phyloP scores from a whole-genome alignment of 2,888 invertebrate genomes.

The Drosophila testacea region DNA sequence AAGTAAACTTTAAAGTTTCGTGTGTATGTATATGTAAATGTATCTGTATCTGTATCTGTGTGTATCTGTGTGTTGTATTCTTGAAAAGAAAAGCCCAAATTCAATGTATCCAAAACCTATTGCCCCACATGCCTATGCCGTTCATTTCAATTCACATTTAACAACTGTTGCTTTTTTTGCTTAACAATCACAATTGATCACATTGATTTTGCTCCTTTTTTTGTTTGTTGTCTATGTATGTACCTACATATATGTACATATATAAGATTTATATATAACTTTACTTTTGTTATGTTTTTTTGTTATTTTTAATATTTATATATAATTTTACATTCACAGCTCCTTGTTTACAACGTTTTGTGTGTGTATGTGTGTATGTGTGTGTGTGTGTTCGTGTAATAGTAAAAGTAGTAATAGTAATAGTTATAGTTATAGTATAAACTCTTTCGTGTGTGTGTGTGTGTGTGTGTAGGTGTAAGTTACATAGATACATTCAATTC shows the following conservation, averaged over 20 bases:
- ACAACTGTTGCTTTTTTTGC: conserved; percentile 43
- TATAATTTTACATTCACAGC: conserved; percentile 85
- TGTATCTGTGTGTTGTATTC: conserved; percentile 36
- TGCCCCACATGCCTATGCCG: conserved; percentile 62
- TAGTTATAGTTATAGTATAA: conserved; percentile 33
- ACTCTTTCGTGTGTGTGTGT: conserved; percentile 40
- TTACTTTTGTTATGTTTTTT: conserved; percentile 35
- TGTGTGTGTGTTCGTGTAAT: conserved; percentile 30
- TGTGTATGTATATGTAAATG: conserved; percentile 38
- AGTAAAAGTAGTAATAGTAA: conserved; percentile 27
- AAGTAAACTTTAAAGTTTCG: conserved; percentile 44
- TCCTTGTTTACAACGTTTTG: conserved; percentile 84
- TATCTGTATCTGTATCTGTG: conserved; percentile 29
- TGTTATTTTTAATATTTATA: conserved; percentile 54
- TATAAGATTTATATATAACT: conserved; percentile 52
- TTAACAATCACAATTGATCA: conserved; percentile 85
- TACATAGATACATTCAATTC: conserved; percentile 27
- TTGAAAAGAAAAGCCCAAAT: conserved; percentile 61
- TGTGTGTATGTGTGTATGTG: conserved; percentile 50
- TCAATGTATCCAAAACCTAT: conserved; percentile 53
- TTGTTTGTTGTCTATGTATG: conserved; percentile 46
- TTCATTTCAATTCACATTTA: conserved; percentile 53
- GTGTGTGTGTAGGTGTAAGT: conserved; percentile 28
- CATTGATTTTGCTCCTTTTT: conserved; percentile 82
- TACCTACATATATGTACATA: conserved; percentile 63